Base-by-base conservation (phyloP, 2,113 vertebrate genomes). In the Xiphophorus couchianus region DNA sequence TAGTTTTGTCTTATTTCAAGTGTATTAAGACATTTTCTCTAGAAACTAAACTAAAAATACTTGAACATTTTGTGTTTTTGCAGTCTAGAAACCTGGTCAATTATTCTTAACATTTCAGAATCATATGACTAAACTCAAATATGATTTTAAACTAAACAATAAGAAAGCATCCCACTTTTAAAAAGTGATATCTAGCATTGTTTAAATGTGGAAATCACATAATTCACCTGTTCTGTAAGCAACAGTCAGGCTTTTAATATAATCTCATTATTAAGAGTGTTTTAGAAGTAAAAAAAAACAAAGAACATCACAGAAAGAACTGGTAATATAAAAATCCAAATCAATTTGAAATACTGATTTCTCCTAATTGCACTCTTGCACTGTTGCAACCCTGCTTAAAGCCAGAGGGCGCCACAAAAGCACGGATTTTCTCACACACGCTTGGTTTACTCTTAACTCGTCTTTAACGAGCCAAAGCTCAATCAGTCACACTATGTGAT, bases 341-440 rank as follows among this genome's bases (percentile, higher is more conserved):
- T 70, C 17, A 31, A 14, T 54, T 73, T 1, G 44, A 60, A 51
- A 3, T 60, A 12, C 5, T 31, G 0, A 51, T 70, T 48, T 17
- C 1, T 35, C 7, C 1, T 7, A 0, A 25, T 22, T 25, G 27
- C 64, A 10, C 27, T 84, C 48, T 0, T 54, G 17, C 64, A 12
- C 27, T 83, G 48, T 0, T 54, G 17, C 62, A 0, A 58, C 2
- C 54, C 63, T 0, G 27, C 31, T 69, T 31, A 62, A 73, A 81
- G 72, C 78, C 79, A 91, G 90, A 87, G 81, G 90, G 85, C 82
- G 67, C 86, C 74, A 86, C 39, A 79, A 48, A 64, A 71, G 73
- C 83, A 86, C 62, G 5, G 28, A 12, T 27, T 31, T 27, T 66
- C 31, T 30, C 15, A 63, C 62, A 63, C 29, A 6, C 5, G 5